A percentile compares a stretch with the other conserved stretches of the same genome.
Evolutionary conservation across 2,113 vertebrate genomes (phyloP).

Genomic region (Chionomys nivalis): DNA sequence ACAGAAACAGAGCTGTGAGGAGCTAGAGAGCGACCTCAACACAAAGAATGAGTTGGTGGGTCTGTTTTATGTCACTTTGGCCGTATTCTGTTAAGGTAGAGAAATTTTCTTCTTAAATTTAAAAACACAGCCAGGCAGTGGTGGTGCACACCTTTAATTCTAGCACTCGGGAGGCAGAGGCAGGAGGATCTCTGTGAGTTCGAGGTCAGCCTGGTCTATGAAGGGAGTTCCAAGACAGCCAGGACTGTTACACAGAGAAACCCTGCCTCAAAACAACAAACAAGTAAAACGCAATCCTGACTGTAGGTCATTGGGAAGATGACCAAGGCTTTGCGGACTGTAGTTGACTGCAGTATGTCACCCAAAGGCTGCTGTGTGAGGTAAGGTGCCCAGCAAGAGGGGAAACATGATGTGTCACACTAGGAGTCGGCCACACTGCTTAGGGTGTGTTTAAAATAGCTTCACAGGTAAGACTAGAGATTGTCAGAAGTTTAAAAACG

Average conservation of each 20-base stretch:
- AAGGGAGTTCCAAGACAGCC: no score
- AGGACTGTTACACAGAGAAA: no score
- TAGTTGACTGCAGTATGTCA: neutral
- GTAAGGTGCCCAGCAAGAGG: neutral
- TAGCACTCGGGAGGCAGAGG: no score
- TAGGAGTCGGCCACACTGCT: neutral
- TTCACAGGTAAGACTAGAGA: neutral
- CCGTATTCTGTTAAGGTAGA: neutral
- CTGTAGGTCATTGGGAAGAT: neutral
- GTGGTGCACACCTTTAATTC: no score
- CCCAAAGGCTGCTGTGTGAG: neutral
- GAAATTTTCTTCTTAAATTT: constrained; percentile 10
- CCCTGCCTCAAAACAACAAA: no score
- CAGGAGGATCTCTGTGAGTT: no score
- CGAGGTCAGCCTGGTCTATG: no score
- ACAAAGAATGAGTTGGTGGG: constrained; percentile 91
- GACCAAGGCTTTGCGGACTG: neutral
- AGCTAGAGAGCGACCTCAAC: constrained; percentile 86
- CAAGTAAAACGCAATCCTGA: neutral
- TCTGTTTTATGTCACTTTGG: neutral
- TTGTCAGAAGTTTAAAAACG: constrained; percentile 46
- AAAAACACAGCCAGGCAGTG: neutral
- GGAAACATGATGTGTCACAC: neutral
- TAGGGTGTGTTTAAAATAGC: neutral
- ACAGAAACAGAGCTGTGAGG: constrained; percentile 84